Conservation (phyloP, 1,140 invertebrate genomes). For the Bombyx mori region DNA sequence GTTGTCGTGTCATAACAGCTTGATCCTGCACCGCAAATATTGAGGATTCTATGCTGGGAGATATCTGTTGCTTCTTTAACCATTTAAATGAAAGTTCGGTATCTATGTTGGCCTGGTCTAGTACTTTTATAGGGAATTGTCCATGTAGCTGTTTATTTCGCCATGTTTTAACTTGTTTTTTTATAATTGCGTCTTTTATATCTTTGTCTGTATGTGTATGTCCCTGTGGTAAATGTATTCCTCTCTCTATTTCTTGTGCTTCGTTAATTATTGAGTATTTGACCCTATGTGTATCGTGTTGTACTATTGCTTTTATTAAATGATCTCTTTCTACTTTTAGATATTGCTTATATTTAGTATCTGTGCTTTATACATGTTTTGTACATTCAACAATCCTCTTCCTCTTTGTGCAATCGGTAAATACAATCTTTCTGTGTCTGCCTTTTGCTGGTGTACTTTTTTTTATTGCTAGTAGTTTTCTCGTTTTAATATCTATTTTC, state of each 20-base stretch:
- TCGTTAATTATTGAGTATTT: background rate
- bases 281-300: too few relatives aligned
- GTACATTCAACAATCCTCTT: background rate
- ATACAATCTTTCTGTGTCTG: too few relatives aligned
- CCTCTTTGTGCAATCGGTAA: too few relatives aligned
- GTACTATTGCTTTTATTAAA: too few relatives aligned
- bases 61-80: background rate
- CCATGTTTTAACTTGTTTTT: background rate
- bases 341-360: background rate
- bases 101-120: background rate
- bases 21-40: background rate
- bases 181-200: background rate
- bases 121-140: background rate
- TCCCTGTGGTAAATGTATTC: background rate
- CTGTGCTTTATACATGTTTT: background rate
- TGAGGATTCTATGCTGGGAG: background rate
- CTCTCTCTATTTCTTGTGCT: background rate
- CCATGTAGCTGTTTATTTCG: background rate
- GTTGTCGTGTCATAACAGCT: slow-evolving; percentile 3
- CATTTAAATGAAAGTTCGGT: background rate
- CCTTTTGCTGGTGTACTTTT: background rate
- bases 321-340: too few relatives aligned
- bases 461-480: background rate
- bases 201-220: background rate
- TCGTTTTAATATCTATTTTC: background rate